phyloP scores from a whole-genome alignment of 2,113 vertebrate species.

The Noctilio leporinus region DNA sequence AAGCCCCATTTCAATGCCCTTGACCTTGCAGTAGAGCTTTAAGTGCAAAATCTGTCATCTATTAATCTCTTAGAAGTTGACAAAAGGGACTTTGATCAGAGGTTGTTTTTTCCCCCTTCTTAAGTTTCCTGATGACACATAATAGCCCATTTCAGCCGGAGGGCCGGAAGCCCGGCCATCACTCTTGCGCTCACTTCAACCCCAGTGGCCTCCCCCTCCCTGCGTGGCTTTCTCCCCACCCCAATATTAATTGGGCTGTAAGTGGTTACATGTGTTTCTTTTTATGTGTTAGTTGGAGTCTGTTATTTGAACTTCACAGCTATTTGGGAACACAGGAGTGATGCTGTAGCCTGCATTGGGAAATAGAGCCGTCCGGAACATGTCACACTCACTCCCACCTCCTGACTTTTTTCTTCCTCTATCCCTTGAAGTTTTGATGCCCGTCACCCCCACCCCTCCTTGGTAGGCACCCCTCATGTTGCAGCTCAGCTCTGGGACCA shows the following conservation, averaged over 20 bases:
- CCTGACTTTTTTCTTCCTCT: background rate
- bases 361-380: background rate
- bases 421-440: background rate
- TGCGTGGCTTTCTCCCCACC: background rate
- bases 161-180: slow-evolving; percentile 54
- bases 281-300: slow-evolving; percentile 58
- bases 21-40: slow-evolving; percentile 49
- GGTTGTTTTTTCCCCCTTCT: slow-evolving; percentile 54
- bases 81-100: slow-evolving; percentile 74
- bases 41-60: slow-evolving; percentile 72
- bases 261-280: slow-evolving; percentile 71
- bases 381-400: background rate
- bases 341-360: background rate
- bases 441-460: background rate
- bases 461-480: background rate
- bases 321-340: slow-evolving; percentile 34
- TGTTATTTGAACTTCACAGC: slow-evolving; percentile 64
- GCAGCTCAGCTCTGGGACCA: background rate
- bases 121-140: slow-evolving; percentile 72
- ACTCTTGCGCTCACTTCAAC: slow-evolving; percentile 12
- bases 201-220: background rate
- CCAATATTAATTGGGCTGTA: slow-evolving; percentile 65
- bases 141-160: slow-evolving; percentile 59
- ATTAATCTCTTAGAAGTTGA: slow-evolving; percentile 70
- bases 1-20: slow-evolving; percentile 28